Base-by-base conservation (phyloP, 2,113 vertebrate genomes). In the Vanacampus margaritifer region DNA sequence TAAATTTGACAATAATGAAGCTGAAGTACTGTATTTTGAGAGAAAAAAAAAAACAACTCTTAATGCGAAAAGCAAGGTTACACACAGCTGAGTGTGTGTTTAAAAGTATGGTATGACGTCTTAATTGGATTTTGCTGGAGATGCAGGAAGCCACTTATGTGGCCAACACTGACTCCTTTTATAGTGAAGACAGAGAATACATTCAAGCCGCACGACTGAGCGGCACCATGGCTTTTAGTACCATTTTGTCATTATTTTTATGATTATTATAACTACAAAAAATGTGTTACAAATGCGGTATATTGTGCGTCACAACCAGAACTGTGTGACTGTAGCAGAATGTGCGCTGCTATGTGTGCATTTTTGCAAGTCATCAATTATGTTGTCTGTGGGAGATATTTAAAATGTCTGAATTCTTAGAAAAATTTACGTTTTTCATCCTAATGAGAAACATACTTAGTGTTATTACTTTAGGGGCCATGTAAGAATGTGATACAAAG, bases 121-220 rank as follows among this genome's bases (percentile, higher is more conserved):
- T 71, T 82, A 84, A 90, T 80, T 85, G n/a, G 70, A 85, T 89
- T 86, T 71, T 32, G 35, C 17, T 66, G 50, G 32, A 50, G 57
- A 84, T 75, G 79, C 78, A 87, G 80, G 79, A 89, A 89, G 74
- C 60, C 36, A 61, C 48, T 65, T 69, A 46, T 60, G 64, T 63
- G 65, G 60, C 54, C 10, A 74, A 83, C 84, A 85, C 71, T 70
- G 58, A 41, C 64, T 57, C 64, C 68, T 62, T 80, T 81, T 48
- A 60, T 74, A 24, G 68, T 3, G 54, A 23, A 51, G 65, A 41
- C 53, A 64, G 21, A 63, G 46, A 32, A 36, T 60, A 41, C 58
- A 66, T 54, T 59, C 58, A 57, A 68, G 51, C 63, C 28, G 11
- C 9, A n/a, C 14, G 28, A 32, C 51, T 23, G 23, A 70, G 28